phyloP scores from a whole-genome alignment of 2,888 invertebrate genomes.

The Orthonychiurus folsomi region DNA sequence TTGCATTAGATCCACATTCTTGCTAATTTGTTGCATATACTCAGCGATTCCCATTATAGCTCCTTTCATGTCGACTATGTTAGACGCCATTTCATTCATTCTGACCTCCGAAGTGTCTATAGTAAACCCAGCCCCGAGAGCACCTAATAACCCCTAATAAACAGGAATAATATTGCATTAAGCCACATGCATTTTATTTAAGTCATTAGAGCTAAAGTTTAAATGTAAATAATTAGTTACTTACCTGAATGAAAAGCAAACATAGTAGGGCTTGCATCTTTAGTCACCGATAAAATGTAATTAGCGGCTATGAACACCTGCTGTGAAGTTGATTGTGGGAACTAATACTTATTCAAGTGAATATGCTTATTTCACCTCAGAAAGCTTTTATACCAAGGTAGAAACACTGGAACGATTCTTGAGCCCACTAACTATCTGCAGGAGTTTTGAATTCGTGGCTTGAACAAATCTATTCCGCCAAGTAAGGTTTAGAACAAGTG shows the following conservation, averaged over 20 bases:
- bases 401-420: neutral
- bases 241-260: neutral
- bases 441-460: neutral
- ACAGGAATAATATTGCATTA: too few species aligned
- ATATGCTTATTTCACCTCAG: neutral
- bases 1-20: slow-evolving; percentile 21
- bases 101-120: slow-evolving; percentile 26
- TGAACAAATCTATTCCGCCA: neutral
- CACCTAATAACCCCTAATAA: neutral
- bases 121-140: slow-evolving; percentile 17
- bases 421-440: too few species aligned
- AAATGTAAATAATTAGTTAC: neutral
- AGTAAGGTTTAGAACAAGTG: too few species aligned
- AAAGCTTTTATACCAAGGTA: neutral
- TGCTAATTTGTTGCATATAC: slow-evolving; percentile 28
- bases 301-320: too few species aligned
- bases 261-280: neutral
- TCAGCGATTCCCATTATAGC: slow-evolving; percentile 36
- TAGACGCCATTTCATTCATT: slow-evolving; percentile 27
- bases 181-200: too few species aligned
- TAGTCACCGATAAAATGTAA: too few species aligned
- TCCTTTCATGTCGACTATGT: slow-evolving; percentile 24
- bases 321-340: neutral
- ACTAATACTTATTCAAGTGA: neutral
- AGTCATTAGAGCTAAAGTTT: neutral